Evolutionary conservation across 2,888 invertebrate genomes (phyloP).

Genomic region (Limenitis arthemis): DNA sequence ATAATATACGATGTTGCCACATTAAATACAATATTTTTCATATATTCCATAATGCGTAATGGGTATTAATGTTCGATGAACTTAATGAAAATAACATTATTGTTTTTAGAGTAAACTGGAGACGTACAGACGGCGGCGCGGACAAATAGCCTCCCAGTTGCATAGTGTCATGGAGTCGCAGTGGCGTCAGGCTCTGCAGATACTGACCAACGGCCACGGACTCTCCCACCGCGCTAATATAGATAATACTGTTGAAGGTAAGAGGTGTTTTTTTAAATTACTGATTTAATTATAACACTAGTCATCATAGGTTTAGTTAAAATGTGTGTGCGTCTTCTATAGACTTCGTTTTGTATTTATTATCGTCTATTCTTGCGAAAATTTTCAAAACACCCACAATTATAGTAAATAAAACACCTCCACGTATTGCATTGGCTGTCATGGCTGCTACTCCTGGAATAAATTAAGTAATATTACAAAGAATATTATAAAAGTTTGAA

Average conservation of each 20-base stretch:
- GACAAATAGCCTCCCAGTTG: conserved; percentile 80
- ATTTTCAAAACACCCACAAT: too few species aligned
- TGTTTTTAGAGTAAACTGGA: conserved; percentile 50
- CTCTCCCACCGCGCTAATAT: conserved; percentile 1
- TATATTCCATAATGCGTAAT: neutral
- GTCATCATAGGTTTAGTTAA: too few species aligned
- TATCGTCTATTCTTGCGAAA: too few species aligned
- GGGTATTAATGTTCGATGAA: neutral
- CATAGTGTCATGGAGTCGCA: conserved; percentile 86
- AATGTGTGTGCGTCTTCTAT: too few species aligned
- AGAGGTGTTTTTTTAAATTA: too few species aligned
- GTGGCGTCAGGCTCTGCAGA: conserved; percentile 83
- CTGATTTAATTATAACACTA: too few species aligned
- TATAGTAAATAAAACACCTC: too few species aligned
- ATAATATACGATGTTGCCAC: neutral
- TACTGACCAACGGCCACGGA: conserved; percentile 59
- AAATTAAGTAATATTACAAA: too few species aligned
- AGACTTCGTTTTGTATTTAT: too few species aligned
- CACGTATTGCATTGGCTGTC: too few species aligned
- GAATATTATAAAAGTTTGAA: too few species aligned
- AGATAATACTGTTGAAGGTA: neutral
- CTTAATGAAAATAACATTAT: neutral
- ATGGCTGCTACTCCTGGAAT: too few species aligned
- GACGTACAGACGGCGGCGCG: conserved; percentile 63
- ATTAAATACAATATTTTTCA: neutral